Evolutionary conservation across 1,140 invertebrate genomes (phyloP).

Genomic region (Zaprionus inermis): DNA sequence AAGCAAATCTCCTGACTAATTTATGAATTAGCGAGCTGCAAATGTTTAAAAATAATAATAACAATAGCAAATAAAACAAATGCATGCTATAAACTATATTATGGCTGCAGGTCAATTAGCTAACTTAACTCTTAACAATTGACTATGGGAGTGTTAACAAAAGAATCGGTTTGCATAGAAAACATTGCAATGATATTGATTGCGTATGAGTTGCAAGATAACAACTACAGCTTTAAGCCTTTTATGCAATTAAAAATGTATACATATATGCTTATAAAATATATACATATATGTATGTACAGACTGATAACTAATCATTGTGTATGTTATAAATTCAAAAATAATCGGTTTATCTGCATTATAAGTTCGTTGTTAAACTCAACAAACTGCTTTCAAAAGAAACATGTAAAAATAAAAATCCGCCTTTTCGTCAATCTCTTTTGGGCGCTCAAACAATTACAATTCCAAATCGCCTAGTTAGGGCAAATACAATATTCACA

Average conservation of each 20-base stretch:
- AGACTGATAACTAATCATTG: background rate
- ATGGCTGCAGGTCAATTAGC: background rate
- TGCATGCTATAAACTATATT: background rate
- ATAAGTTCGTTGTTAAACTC: background rate
- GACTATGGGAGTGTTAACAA: background rate
- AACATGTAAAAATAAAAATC: background rate
- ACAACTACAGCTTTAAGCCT: background rate
- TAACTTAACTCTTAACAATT: background rate
- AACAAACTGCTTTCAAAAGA: background rate
- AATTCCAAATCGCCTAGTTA: background rate
- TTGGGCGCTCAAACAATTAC: background rate
- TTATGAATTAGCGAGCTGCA: background rate
- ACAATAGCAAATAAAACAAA: background rate
- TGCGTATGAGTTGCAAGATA: background rate
- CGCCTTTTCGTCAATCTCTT: background rate
- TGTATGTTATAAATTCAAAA: no score
- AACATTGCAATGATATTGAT: background rate
- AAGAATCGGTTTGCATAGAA: background rate
- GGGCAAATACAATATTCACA: constrained; percentile 21
- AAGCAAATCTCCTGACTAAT: background rate
- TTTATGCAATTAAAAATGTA: no score
- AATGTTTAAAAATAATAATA: background rate
- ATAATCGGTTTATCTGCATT: no score
- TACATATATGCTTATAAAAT: background rate
- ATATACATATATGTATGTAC: no score